phyloP scores from a whole-genome alignment of 2,113 vertebrate species.

The Condylura cristata region DNA sequence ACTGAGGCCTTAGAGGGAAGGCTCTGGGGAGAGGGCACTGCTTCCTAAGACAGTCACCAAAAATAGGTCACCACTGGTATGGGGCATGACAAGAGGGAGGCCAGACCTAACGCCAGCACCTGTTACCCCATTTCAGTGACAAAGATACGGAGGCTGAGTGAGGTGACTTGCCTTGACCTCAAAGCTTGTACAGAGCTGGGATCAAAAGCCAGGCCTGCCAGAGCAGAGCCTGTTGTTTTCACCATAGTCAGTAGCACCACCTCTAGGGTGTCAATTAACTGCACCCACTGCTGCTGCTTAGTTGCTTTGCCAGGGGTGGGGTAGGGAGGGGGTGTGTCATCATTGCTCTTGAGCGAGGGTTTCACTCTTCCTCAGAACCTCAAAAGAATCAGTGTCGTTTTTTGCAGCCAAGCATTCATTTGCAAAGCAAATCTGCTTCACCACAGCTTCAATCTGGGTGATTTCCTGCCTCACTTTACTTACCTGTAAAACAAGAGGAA shows the following conservation, averaged over 20 bases:
- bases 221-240: not conserved
- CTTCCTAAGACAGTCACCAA: not conserved
- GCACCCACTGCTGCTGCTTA: not conserved
- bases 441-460: rapidly evolving
- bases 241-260: rapidly evolving
- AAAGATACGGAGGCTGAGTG: not conserved
- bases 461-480: too few species aligned
- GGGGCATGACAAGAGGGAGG: not conserved
- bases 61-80: rapidly evolving
- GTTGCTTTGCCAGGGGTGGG: not conserved
- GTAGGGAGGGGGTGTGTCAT: too few species aligned
- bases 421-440: rapidly evolving
- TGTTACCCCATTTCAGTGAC: not conserved
- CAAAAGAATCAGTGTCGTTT: too few species aligned
- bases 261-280: too few species aligned
- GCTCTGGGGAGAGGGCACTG: rapidly evolving
- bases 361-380: not conserved
- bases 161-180: not conserved
- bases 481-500: not conserved
- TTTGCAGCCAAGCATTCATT: not conserved
- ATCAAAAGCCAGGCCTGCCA: not conserved
- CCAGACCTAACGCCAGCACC: too few species aligned
- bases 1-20: not conserved
- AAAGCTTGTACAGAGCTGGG: not conserved
- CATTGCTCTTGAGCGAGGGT: not conserved